A percentile compares a stretch with the other conserved stretches of the same genome.
These are phyloP conservation scores for Tinea pellionella DNA, from an alignment of 2,888 invertebrate genomes.

Conservation along the genomic window DNA sequence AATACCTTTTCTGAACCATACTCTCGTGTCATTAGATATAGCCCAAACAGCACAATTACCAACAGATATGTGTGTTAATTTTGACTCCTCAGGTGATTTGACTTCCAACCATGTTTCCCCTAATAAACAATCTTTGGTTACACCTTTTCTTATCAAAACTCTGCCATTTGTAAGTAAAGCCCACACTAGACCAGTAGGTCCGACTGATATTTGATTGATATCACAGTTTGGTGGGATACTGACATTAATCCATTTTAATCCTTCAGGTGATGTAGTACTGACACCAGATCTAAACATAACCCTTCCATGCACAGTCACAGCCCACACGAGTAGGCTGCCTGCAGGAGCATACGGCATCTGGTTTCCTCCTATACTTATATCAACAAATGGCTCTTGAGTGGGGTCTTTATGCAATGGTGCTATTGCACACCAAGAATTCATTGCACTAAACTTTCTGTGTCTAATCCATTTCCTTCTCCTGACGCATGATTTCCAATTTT, in stretches of 20 bases:
- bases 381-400: slow-evolving; percentile 93
- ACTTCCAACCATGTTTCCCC: slow-evolving; percentile 85
- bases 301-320: slow-evolving; percentile 90
- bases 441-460: slow-evolving; percentile 86
- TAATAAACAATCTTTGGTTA: slow-evolving; percentile 80
- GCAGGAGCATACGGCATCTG: slow-evolving; percentile 81
- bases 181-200: slow-evolving; percentile 89
- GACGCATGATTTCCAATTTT: slow-evolving; percentile 92
- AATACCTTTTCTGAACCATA: slow-evolving; percentile 87
- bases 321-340: slow-evolving; percentile 89
- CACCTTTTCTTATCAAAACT: slow-evolving; percentile 83
- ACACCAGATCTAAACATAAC: slow-evolving; percentile 90
- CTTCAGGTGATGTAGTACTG: slow-evolving; percentile 85
- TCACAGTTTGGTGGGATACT: slow-evolving; percentile 82
- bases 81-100: slow-evolving; percentile 76
- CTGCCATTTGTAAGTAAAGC: slow-evolving; percentile 86
- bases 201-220: slow-evolving; percentile 86
- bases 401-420: slow-evolving; percentile 90
- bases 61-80: slow-evolving; percentile 82
- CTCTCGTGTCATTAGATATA: slow-evolving; percentile 82
- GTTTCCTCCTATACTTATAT: slow-evolving; percentile 88
- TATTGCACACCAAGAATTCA: slow-evolving; percentile 94
- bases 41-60: slow-evolving; percentile 85
- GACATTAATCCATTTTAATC: slow-evolving; percentile 85
- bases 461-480: slow-evolving; percentile 90